Evolutionary conservation across 2,113 vertebrate species (phyloP), one percentile per base, ranked within the genome.

Genomic region (Pollimyrus isidori): DNA sequence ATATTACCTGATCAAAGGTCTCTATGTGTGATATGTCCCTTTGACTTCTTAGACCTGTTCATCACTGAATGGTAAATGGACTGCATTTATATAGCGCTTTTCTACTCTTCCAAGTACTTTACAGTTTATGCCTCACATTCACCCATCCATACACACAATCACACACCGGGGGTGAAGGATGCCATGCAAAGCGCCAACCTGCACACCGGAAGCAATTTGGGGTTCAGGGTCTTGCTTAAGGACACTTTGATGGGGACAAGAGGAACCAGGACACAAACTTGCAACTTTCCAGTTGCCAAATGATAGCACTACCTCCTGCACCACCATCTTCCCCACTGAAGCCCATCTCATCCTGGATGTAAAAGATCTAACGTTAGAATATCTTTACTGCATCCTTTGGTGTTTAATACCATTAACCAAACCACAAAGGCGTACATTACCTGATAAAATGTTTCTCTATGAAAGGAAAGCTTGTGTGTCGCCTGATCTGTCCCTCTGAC

Each of bases 321-420:
- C 42, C 42, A 45, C 42, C 42, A 45, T 45, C 42, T 45, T 45
- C 35, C 35, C 35, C 35, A 35, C 95, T 99, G 90, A 99, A 98
- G 91, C 97, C 98, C 0, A 92, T 98, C 93, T 95, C 97, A n/a
- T 98, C 97, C 0, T 98, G 97, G 97, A 96, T 98, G 90, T 95
- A 69, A 69, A n/a, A 69, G 62, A 69, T 69, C 62, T 69, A 26
- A 69, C 3, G 0, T 69, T 26, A 69, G n/a, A 69, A 13, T 69
- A 69, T 69, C n/a, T 13, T 69, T 69, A 30, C 62, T 13, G 62
- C 13, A 19, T 19, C 39, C 73, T 80, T 4, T 76, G 15, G 35
- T 42, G 30, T 76, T 76, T 69, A 26, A 30, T 11, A 42, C 73
- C 73, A 35, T 42, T 76, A 7, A 76, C 30, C 30, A 39, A 39